Evolutionary conservation across 2,797 vertebrate genomes (phyloP), one percentile per base, ranked within the genome.

Genomic region (Synaphobranchus kaupii): DNA sequence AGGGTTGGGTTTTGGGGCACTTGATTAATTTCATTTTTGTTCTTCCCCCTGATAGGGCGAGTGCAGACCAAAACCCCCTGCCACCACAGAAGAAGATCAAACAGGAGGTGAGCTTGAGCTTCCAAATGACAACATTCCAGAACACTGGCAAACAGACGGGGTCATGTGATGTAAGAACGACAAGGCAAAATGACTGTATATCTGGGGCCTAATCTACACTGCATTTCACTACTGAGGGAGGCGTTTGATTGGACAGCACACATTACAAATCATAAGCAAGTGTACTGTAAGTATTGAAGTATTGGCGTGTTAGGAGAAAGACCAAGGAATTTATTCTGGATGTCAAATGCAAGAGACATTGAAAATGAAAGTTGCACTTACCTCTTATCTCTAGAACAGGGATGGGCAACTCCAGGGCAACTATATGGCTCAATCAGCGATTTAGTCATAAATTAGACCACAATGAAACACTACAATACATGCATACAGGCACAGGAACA

Each of bases 11-110:
- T 81, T n/a, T 44, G 34, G 17, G 22, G 47, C 44, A 3, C 8
- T 81, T 47, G 6, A 7, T 25, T 48, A 25, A 10, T n/a, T 50
- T 7, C 9, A 28, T n/a, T 28, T 31, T n/a, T 52, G 12, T n/a
- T n/a, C 10, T 82, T 44, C 22, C 39, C 47, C 48, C 39, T 39
- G 4, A 56, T 91, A 99, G 98, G 92, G 93, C 94, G 25, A 95
- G 92, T 76, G n/a, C 95, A 12, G 98, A 98, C 56, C 98, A 98
- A 85, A 90, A 92, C 82, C 92, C 94, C 78, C 91, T 94, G 7
- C 87, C 95, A 1, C 90, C 91, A 25, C 93, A 95, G 88, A 99
- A 99, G 94, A 96, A 97, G 91, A 94, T 96, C 78, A 98, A 97
- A 92, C 97, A 97, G 31, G 98, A 99, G 96, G 98, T 98, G 90